Conservation (phyloP, 1,140 invertebrate species). For the Zaprionus nigranus region DNA sequence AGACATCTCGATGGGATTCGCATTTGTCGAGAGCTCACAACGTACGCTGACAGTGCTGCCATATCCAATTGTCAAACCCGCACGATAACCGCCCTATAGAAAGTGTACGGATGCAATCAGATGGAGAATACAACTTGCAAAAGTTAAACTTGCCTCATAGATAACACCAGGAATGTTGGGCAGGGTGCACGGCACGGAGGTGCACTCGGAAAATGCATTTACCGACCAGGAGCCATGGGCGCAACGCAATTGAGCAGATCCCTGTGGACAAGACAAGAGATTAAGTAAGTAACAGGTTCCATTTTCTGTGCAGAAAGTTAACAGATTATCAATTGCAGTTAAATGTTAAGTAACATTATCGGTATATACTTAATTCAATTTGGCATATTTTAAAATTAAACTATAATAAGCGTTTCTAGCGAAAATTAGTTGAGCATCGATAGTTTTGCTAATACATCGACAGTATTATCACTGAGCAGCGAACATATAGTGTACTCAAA, state of each 20-base stretch:
- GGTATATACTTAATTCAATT: not conserved
- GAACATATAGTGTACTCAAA: too few species aligned
- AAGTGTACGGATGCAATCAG: not conserved
- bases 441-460: too few species aligned
- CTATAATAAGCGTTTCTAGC: too few species aligned
- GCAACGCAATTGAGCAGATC: conserved; percentile 89
- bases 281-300: conserved; percentile 86
- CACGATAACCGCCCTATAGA: conserved; percentile 88
- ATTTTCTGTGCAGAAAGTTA: conserved; percentile 85
- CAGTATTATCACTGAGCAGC: too few species aligned
- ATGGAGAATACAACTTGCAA: not conserved
- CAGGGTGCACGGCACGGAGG: conserved; percentile 90
- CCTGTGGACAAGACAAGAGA: conserved; percentile 67
- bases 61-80: conserved; percentile 91
- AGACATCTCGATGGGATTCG: conserved; percentile 84
- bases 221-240: conserved; percentile 92
- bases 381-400: too few species aligned
- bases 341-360: too few species aligned
- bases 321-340: not conserved
- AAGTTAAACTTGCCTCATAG: conserved; percentile 85
- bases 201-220: conserved; percentile 90
- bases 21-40: conserved; percentile 86
- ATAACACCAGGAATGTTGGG: conserved; percentile 89
- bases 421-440: too few species aligned
- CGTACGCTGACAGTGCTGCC: conserved; percentile 89